Base-by-base conservation (phyloP, 2,113 vertebrate genomes). In the Pangasianodon hypophthalmus region DNA sequence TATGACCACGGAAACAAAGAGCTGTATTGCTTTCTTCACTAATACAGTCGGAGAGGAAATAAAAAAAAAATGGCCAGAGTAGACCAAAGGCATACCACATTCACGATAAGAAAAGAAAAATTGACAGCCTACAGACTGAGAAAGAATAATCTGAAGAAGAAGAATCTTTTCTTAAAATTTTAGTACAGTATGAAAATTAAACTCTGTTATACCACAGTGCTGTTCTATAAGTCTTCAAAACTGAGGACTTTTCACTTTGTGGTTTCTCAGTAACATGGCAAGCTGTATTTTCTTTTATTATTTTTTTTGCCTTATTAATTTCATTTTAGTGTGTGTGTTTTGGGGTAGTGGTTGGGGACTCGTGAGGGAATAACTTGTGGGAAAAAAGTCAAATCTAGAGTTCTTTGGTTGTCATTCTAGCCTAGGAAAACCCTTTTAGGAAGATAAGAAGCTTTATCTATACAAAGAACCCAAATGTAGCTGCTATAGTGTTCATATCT, bases 1-100 rank as follows among this genome's bases (percentile, higher is more conserved):
- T 29, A 54, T 64, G 79, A 86, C 52, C 54, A 75, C 11, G 16
- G 87, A 62, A 54, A 88, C 44, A 87, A 75, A 88, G 29, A 50
- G 13, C 8, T 69, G 16, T 26, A 71, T 26, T 73, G 85, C 62
- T 37, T 52, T 73, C 85, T 56, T 73, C n/a, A 41, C n/a, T 44
- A 62, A 62, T 37, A 56, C 24, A 71, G 11, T 71, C n/a, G 1
- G 50, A 54, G 21, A 54, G 60, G 21, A 73, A 71, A 71, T 46
- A 41, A 44, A 56, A 77, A 44, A 29, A n/a, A n/a, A 84, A 84
- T 56, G 29, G 16, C 13, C n/a, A 19, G 7, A 19, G 7, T 37
- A 14, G 75, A 79, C 21, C 21, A 46, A 77, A 41, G 41, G 44
- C 75, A 60, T 21, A 62, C 60, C 54, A 44, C 21, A 60, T 13